Conservation (phyloP, 2,113 vertebrate genomes). For the Ploceus nigricollis region DNA sequence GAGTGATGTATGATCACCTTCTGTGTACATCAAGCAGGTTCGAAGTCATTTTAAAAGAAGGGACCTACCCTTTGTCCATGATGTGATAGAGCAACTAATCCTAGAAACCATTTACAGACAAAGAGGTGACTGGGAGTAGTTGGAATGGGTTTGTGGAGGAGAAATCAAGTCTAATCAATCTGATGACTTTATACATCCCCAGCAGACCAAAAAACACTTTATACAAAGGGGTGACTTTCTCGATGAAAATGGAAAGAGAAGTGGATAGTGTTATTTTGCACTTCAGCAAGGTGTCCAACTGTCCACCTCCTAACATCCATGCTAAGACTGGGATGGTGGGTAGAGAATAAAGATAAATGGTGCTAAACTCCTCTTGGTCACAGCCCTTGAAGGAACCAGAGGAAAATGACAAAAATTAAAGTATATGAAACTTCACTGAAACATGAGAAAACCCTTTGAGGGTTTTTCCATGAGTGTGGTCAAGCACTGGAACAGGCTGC, state of each 20-base stretch:
- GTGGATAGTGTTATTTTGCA: background rate
- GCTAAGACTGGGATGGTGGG: background rate
- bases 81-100: background rate
- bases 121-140: background rate
- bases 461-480: background rate
- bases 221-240: background rate
- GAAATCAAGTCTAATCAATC: background rate
- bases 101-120: background rate
- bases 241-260: background rate
- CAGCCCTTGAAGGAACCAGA: background rate
- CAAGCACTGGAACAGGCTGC: background rate
- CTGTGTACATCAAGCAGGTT: background rate
- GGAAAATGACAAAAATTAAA: background rate
- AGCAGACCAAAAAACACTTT: no score
- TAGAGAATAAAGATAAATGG: background rate
- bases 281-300: background rate
- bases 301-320: background rate
- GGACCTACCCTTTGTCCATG: background rate
- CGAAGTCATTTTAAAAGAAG: background rate
- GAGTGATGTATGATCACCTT: background rate
- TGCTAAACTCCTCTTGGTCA: background rate
- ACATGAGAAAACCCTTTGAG: background rate
- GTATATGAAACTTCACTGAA: background rate
- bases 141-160: background rate
- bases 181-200: background rate